phyloP scores from a whole-genome alignment of 2,113 vertebrate genomes.

The Thalassoma bifasciatum region DNA sequence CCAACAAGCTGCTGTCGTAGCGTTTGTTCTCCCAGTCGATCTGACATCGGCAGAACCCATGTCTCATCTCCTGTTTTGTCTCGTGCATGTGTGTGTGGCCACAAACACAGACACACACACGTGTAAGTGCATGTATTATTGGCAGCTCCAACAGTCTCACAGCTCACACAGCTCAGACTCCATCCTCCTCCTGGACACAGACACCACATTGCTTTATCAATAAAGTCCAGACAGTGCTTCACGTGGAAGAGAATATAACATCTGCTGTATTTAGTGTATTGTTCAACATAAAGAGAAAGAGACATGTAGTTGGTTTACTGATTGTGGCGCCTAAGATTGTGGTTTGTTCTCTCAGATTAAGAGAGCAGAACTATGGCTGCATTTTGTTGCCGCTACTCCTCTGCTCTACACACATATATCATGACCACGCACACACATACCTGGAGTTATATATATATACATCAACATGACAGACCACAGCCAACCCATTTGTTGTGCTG shows the following conservation, averaged over 20 bases:
- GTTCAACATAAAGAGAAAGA: not conserved
- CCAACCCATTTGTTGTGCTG: slow-evolving; percentile 81
- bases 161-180: slow-evolving; percentile 35
- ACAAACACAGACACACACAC: slow-evolving; percentile 50
- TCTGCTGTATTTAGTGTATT: not conserved
- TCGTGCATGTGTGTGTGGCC: slow-evolving; percentile 40
- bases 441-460: slow-evolving; percentile 69
- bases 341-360: not conserved
- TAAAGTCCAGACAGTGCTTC: slow-evolving; percentile 6
- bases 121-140: slow-evolving; percentile 55
- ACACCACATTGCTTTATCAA: slow-evolving; percentile 10
- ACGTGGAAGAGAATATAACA: not conserved
- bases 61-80: slow-evolving; percentile 70
- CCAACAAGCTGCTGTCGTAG: slow-evolving; percentile 70
- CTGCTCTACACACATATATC: slow-evolving; percentile 68
- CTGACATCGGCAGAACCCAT: slow-evolving; percentile 75
- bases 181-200: slow-evolving; percentile 22
- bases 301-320: not conserved
- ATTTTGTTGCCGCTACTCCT: slow-evolving; percentile 82
- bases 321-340: slow-evolving; percentile 8
- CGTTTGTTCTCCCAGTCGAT: slow-evolving; percentile 72
- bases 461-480: slow-evolving; percentile 82
- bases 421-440: slow-evolving; percentile 41
- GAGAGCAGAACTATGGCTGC: slow-evolving; percentile 66
- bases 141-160: slow-evolving; percentile 47